Percentiles rank a stretch among this genome's conserved stretches.
These are phyloP conservation scores for Philereme transversata DNA, from an alignment of 2,888 invertebrate genomes.

Conservation along the genomic window DNA sequence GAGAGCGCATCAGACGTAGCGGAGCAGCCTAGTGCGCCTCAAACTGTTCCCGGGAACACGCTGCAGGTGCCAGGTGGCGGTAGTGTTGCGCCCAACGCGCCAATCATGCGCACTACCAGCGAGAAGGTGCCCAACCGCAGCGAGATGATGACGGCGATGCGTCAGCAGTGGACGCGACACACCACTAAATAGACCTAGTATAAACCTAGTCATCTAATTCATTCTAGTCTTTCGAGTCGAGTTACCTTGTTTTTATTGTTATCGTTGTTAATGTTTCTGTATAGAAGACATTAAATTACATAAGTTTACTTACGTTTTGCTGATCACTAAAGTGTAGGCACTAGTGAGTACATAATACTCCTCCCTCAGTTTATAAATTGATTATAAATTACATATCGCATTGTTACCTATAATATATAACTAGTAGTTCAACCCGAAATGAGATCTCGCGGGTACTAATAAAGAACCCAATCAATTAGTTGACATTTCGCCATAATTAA, in stretches of 20 bases:
- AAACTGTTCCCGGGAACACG: conserved; percentile 69
- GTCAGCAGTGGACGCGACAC: conserved; percentile 93
- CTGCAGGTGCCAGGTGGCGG: conserved; percentile 79
- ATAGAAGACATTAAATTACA: conserved; percentile 27
- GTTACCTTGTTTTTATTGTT: conserved; percentile 50
- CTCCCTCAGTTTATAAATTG: neutral
- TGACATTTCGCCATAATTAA: too few species aligned
- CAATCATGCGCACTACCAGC: conserved; percentile 91
- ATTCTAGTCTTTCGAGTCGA: conserved; percentile 46
- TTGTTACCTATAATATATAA: conserved; percentile 1
- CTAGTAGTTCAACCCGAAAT: too few species aligned
- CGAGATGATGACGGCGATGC: conserved; percentile 92
- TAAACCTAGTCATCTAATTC: conserved; percentile 23
- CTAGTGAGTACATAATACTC: neutral
- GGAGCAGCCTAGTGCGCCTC: conserved; percentile 44
- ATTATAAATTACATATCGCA: neutral
- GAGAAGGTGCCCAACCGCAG: conserved; percentile 94
- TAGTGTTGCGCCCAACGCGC: conserved; percentile 82
- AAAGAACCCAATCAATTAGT: too few species aligned
- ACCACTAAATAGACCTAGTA: conserved; percentile 88
- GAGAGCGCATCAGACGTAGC: conserved; percentile 63
- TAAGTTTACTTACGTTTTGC: neutral
- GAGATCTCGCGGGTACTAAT: too few species aligned
- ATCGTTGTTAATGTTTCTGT: conserved; percentile 40
- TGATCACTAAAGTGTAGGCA: conserved; percentile 17